Conservation (phyloP, 2,797 vertebrate genomes). For the Mus caroli region DNA sequence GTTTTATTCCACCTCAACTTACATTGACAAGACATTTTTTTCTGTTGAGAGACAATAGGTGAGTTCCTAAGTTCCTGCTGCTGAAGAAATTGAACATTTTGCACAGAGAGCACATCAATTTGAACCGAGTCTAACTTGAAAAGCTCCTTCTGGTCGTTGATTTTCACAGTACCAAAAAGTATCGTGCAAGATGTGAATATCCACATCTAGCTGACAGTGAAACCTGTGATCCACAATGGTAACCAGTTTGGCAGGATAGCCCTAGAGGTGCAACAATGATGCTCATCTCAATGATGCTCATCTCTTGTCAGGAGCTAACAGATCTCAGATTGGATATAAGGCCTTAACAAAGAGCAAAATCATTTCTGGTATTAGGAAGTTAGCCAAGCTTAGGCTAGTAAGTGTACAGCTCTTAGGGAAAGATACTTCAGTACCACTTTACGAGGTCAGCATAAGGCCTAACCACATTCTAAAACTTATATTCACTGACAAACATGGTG, state of each 20-base stretch:
- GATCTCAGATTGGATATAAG: neutral
- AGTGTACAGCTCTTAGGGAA: neutral
- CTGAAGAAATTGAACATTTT: neutral
- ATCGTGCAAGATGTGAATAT: neutral
- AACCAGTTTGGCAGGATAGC: neutral
- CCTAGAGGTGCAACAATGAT: neutral
- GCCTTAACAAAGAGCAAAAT: neutral
- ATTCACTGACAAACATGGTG: neutral
- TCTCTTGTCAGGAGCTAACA: neutral
- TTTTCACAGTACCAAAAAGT: neutral
- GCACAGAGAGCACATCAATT: neutral
- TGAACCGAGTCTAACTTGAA: neutral
- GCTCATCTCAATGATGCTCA: neutral
- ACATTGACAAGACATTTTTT: no score
- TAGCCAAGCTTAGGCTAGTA: neutral
- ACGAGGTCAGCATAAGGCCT: neutral
- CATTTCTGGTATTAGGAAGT: neutral
- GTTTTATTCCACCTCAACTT: slow-evolving; percentile 4
- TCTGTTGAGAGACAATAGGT: neutral
- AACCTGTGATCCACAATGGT: neutral
- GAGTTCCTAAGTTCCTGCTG: neutral
- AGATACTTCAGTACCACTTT: neutral
- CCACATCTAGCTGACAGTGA: neutral
- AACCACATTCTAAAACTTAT: neutral
- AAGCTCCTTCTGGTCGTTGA: neutral